Base-by-base conservation (phyloP, 2,888 invertebrate species). In the Vandiemenella viatica region DNA sequence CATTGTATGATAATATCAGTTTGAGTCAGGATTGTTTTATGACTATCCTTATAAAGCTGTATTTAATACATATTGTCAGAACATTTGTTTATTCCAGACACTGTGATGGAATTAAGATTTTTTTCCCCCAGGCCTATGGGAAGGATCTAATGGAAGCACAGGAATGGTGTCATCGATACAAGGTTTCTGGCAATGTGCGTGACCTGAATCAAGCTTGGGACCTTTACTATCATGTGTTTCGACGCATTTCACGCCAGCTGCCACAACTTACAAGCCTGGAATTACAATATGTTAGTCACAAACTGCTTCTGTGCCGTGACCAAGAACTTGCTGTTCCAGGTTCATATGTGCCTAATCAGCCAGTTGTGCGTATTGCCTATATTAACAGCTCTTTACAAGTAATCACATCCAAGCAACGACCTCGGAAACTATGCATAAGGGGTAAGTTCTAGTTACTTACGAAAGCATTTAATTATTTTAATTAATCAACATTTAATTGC, bases 171-270 rank as follows among this genome's bases (percentile, higher is more conserved):
- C 81, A 86, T 61, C 78, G 90, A 59, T 77, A 70, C 59, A 67
- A 83, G 74, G 76, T 81, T 19, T 86, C 91, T 0, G 80, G 84
- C 1, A 83, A 85, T 58, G 80, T 86, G 5, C 80, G 92, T 56
- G 97, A 99, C 62, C 68, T 99, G 55, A 95, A 93, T 64, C 93
- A 93, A 64, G 98, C 98, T 3, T 99, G 98, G 98, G 97, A 99
- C 65, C 74, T 96, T 32, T 99, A 99, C 69, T 99, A 98, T 69
- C 91, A 95, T 65, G 96, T 98, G 46, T 98, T 98, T 70, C 78
- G 96, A 21, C 80, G 93, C 58, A 97, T 98, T 63, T 89, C 93
- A 17, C 80, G 92, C 17, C 98, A 98, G 66, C 70, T 99, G 56
- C 91, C 95, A 3, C 88, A 89, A 63, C 68, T 92, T 37, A 91